These are phyloP conservation scores for Gambusia yucatana DNA, from an alignment of 2,797 vertebrate species.

Conservation along the genomic window DNA sequence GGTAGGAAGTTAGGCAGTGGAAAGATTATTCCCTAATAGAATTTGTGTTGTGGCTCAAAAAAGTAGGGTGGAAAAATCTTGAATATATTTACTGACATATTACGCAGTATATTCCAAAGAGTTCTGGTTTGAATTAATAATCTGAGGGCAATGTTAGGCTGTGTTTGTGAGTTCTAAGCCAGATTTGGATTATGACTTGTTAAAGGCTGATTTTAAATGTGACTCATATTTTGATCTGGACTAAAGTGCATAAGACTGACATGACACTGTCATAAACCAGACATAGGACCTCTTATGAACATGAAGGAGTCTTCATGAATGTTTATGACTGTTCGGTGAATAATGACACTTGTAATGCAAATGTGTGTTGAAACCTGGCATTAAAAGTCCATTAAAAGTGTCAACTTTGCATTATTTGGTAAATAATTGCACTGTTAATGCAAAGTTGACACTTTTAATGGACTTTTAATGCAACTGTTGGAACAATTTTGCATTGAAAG, in stretches of 20 bases:
- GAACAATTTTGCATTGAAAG: no score
- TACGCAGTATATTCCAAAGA: not conserved
- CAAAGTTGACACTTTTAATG: no score
- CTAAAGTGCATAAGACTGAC: not conserved
- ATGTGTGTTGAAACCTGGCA: no score
- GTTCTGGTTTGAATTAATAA: not conserved
- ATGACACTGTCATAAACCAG: no score
- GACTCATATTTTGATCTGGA: not conserved
- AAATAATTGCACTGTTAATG: no score
- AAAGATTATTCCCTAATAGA: not conserved
- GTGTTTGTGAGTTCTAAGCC: not conserved
- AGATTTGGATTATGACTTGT: not conserved
- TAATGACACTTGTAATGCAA: no score
- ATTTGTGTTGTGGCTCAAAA: not conserved
- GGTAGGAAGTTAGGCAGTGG: not conserved
- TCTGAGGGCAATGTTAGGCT: not conserved
- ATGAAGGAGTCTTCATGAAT: no score
- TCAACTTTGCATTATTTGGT: no score
- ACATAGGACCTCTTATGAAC: no score
- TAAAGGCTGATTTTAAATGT: not conserved
- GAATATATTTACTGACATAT: not conserved
- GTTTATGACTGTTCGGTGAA: no score
- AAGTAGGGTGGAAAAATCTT: not conserved
- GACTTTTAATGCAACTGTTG: no score
- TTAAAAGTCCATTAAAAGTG: no score